phyloP scores from a whole-genome alignment of 2,797 vertebrate genomes.

The Odontamblyopus lacepedii region DNA sequence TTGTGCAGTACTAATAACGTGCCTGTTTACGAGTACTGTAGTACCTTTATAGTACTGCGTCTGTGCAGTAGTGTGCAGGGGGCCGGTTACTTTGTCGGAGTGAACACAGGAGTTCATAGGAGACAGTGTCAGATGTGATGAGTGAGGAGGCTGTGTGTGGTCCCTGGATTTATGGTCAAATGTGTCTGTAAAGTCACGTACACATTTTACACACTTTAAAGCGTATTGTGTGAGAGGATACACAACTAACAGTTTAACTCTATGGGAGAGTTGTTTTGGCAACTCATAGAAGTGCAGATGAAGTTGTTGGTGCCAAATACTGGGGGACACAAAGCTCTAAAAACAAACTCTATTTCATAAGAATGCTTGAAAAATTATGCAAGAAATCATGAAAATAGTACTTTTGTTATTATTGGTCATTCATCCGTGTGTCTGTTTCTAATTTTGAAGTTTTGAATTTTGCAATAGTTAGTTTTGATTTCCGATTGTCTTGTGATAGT shows the following conservation, averaged over 20 bases:
- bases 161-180: background rate
- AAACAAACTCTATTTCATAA: no score
- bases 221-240: background rate
- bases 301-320: no score
- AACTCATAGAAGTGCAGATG: background rate
- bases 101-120: conserved; percentile 20
- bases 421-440: no score
- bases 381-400: no score
- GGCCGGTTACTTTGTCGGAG: conserved; percentile 26
- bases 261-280: background rate
- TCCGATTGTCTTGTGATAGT: no score
- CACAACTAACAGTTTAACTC: background rate
- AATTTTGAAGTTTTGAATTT: no score
- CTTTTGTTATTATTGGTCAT: no score
- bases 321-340: no score
- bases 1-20: conserved; percentile 13
- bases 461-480: no score
- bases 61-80: conserved; percentile 1
- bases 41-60: background rate
- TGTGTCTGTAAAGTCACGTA: background rate
- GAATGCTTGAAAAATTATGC: no score
- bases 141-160: conserved; percentile 33
- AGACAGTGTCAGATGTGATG: conserved; percentile 45
- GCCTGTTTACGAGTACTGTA: conserved; percentile 23
- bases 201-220: background rate